Percentiles rank a stretch among this genome's conserved stretches.
phyloP scores from a whole-genome alignment of 1,140 invertebrate species.

The Chymomyza costata region DNA sequence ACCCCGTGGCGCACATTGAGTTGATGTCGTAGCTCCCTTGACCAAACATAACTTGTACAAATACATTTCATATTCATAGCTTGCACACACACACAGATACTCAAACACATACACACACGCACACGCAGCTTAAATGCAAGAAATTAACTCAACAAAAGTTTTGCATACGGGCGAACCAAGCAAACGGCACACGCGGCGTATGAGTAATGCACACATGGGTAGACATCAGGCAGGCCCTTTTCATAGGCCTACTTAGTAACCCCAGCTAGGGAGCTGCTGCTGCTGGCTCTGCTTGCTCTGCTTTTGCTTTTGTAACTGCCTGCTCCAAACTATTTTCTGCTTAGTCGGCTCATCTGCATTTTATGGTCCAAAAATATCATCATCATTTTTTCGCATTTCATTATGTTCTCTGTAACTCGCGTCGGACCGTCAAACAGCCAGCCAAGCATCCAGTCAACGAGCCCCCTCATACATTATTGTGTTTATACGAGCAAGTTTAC shows the following conservation, averaged over 20 bases:
- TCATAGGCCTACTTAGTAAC: slow-evolving; percentile 1
- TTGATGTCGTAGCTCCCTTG: too few relatives aligned
- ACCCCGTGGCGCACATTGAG: too few relatives aligned
- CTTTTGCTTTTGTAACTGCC: slow-evolving; percentile 1
- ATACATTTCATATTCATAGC: slow-evolving; percentile 70
- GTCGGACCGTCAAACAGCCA: neutral
- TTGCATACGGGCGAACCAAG: too few relatives aligned
- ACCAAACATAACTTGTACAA: slow-evolving; percentile 60
- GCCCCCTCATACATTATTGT: slow-evolving; percentile 1
- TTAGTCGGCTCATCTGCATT: slow-evolving; percentile 72
- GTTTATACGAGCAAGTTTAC: too few relatives aligned
- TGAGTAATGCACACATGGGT: slow-evolving; percentile 17
- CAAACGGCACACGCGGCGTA: slow-evolving; percentile 32
- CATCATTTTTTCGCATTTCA: slow-evolving; percentile 71
- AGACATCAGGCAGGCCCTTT: too few relatives aligned
- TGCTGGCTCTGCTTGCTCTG: slow-evolving; percentile 12
- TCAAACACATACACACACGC: too few relatives aligned
- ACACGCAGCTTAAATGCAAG: slow-evolving; percentile 56
- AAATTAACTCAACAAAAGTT: slow-evolving; percentile 58
- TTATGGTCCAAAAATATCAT: slow-evolving; percentile 70
- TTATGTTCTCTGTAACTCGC: slow-evolving; percentile 32
- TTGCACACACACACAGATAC: slow-evolving; percentile 2
- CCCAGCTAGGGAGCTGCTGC: slow-evolving; percentile 9
- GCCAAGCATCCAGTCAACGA: too few relatives aligned
- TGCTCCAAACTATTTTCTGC: slow-evolving; percentile 61